Base-by-base conservation (phyloP, 2,888 invertebrate species). In the Cordilura impudica region DNA sequence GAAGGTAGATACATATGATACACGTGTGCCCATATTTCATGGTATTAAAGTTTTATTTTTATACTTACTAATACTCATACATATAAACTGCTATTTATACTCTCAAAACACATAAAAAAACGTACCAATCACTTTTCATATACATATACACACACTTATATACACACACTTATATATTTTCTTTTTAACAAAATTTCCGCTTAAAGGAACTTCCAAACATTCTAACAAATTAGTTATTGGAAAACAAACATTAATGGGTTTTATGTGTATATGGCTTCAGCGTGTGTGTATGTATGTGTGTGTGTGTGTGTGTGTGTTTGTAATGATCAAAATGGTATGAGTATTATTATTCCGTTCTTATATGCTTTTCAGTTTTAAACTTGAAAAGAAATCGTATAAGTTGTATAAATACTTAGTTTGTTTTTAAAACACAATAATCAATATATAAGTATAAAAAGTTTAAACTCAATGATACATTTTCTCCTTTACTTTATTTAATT, bases 221-320 rank as follows among this genome's bases (percentile, higher is more conserved):
- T 60, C 43, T 43, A 60, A 45, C 12, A 43, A 60, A 60, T 60
- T 60, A 60, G 39, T 60, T 60, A 60, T 60, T 60, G 58, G 23
- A 60, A 60, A 21, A 60, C 5, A 18, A 54, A 18, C 39, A 60
- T 60, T 45, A 43, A 43, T 43, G 23, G 26, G 60, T 10, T 23
- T 10, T 7, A 12, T 8, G 10, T 39, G 7, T 12, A 39, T 29
- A n/a, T 35, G 12, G n/a, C n/a, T n/a, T n/a, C n/a, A n/a, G n/a
- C n/a, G 16, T 8, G 10, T 39, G 7, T 12, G 35, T 29, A n/a
- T 35, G 12, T 31, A 5, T 16, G 10, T 35, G 6, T 0, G 12
- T 10, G 3, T 21, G 21, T 58, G 21, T n/a, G 8, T 18, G 4
- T 54, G n/a, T 12, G 21, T 39, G 19, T 19, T 1, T 10, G 10